A percentile compares a stretch with the other conserved stretches of the same genome.
Evolutionary conservation across 2,113 vertebrate genomes (phyloP).

Genomic region (rabbit (Oryctolagus cuniculus)): mOryCun1.1 NC_091450.1:30093001-30093500

Average conservation of each 20-base stretch:
- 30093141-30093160: neutral
- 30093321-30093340: neutral
- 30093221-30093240: constrained; percentile 3
- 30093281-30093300: neutral
- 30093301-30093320: neutral
- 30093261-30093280: neutral
- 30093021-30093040: neutral
- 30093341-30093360: neutral
- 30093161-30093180: neutral
- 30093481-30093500: neutral
- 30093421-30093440: neutral
- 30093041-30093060: neutral
- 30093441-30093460: neutral
- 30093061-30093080: neutral
- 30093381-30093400: neutral
- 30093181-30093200: neutral
- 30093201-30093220: neutral
- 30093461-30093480: neutral
- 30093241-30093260: constrained; percentile 13
- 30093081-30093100: neutral
- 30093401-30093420: neutral
- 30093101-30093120: neutral
- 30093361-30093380: neutral
- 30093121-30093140: neutral
- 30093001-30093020: neutral